Base-by-base conservation (phyloP, 2,888 invertebrate species). In the Galerucella calmariensis region DNA sequence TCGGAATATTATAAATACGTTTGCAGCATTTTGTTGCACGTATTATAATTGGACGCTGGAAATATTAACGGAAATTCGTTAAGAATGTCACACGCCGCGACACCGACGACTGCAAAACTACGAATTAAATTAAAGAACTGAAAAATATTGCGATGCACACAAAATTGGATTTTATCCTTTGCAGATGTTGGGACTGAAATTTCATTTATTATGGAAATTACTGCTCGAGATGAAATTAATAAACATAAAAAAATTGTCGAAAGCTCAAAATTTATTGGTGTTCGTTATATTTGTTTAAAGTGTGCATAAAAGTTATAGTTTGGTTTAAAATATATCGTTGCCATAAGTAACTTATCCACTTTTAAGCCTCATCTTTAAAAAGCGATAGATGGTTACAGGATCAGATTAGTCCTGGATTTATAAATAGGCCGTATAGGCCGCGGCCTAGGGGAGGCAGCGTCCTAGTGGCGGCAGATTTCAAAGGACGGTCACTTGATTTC, bases 11-110 rank as follows among this genome's bases (percentile, higher is more conserved):
- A 69, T 69, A 69, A 69, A 69, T 69, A 69, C 59, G 69, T 35
- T 48, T 61, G 62, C 6, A 48, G 69, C 48, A 61, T 69, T 69
- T 61, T 41, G 58, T n/a, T n/a, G n/a, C n/a, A n/a, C n/a, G n/a
- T n/a, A n/a, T n/a, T 63, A 67, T 73, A 73, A 73, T 68, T 68
- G 67, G 68, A 68, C 65, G 63, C 63, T 44, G 73, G 51, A 74
- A 74, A 74, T 74, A 74, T 74, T 70, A 70, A 67, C 59, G 27
- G 44, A 53, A 70, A 71, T 74, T 74, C 67, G 69, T 73, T 73
- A 67, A 56, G 62, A 56, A 63, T 68, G 62, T 53, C 61, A 68
- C 65, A 61, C 6, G 69, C n/a, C n/a, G n/a, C n/a, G n/a, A n/a
- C 20, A 27, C 51, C 24, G 16, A 41, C 62, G n/a, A 12, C 69